A percentile compares a stretch with the other conserved stretches of the same genome.
phyloP scores from a whole-genome alignment of 2,113 vertebrate genomes.

The Microtus richardsoni region DNA sequence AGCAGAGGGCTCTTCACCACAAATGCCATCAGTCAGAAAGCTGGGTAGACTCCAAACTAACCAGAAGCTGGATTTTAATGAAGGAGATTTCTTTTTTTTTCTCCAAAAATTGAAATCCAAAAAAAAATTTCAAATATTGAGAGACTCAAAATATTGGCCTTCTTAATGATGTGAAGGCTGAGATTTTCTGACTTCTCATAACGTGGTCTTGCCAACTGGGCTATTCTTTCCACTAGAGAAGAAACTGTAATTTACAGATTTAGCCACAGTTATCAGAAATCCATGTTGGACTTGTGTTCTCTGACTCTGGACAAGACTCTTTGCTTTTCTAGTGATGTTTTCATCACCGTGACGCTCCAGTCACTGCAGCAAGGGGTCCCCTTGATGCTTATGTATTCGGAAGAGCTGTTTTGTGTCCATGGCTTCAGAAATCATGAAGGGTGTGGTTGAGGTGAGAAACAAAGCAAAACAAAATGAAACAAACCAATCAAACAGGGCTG shows the following conservation, averaged over 20 bases:
- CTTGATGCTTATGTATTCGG: neutral
- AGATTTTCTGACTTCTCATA: neutral
- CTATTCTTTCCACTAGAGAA: slow-evolving; percentile 75
- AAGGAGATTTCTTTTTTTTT: slow-evolving; percentile 43
- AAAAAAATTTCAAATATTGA: slow-evolving; percentile 41
- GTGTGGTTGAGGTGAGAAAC: neutral
- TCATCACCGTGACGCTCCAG: slow-evolving; percentile 21
- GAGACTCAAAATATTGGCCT: slow-evolving; percentile 27
- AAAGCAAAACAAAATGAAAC: neutral
- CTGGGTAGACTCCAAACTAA: slow-evolving; percentile 1
- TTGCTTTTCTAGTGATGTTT: slow-evolving; percentile 76
- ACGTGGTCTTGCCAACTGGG: slow-evolving; percentile 60
- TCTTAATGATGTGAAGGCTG: slow-evolving; percentile 38
- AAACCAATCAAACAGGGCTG: neutral
- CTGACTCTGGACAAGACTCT: slow-evolving; percentile 76
- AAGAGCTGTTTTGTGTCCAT: neutral
- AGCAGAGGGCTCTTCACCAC: neutral
- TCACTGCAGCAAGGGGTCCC: slow-evolving; percentile 26
- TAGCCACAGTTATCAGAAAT: slow-evolving; percentile 66
- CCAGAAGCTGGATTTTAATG: slow-evolving; percentile 48
- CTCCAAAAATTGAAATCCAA: slow-evolving; percentile 57
- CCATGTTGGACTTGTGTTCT: slow-evolving; percentile 77
- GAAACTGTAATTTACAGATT: slow-evolving; percentile 78
- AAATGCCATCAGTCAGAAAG: slow-evolving; percentile 21
- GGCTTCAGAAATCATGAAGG: neutral